These are phyloP conservation scores for Gryon sp. DNA, from an alignment of 1,140 invertebrate genomes.

Conservation along the genomic window DNA sequence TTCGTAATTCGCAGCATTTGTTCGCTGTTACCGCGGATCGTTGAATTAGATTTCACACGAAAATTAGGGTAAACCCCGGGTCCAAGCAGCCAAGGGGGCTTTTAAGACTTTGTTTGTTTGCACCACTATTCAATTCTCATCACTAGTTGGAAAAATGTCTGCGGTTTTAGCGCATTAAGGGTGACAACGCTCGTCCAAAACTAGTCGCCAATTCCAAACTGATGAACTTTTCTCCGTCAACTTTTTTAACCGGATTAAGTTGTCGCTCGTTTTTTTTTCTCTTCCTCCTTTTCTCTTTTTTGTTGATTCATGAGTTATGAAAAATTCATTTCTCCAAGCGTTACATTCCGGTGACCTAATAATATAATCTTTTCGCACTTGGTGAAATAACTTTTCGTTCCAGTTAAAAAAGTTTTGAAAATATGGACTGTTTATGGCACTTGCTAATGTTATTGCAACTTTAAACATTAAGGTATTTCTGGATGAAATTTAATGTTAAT, in stretches of 20 bases:
- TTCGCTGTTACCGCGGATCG: constrained; percentile 67
- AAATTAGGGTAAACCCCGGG: constrained; percentile 68
- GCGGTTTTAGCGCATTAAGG: constrained; percentile 34
- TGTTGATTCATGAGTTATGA: too few relatives aligned
- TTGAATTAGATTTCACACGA: constrained; percentile 65
- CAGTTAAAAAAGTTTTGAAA: too few relatives aligned
- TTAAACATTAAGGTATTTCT: too few relatives aligned
- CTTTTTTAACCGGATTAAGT: not conserved
- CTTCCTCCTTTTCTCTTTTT: too few relatives aligned
- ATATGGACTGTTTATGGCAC: too few relatives aligned
- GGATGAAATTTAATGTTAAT: too few relatives aligned
- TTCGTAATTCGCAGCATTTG: constrained; percentile 75
- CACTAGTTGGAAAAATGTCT: constrained; percentile 38
- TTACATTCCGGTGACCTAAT: too few relatives aligned
- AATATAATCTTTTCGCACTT: too few relatives aligned
- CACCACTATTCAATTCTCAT: constrained; percentile 55
- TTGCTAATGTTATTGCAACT: too few relatives aligned
- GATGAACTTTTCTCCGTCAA: not conserved
- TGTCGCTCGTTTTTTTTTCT: not conserved
- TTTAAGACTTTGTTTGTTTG: constrained; percentile 65
- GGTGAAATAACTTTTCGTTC: too few relatives aligned
- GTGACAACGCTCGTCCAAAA: not conserved
- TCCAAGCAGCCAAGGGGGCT: constrained; percentile 45
- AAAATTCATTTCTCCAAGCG: too few relatives aligned
- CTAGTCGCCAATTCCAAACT: not conserved